Percentiles rank a stretch among this genome's conserved stretches.
Conservation (phyloP, 2,888 invertebrate genomes). For the Drosophila borborema region DNA sequence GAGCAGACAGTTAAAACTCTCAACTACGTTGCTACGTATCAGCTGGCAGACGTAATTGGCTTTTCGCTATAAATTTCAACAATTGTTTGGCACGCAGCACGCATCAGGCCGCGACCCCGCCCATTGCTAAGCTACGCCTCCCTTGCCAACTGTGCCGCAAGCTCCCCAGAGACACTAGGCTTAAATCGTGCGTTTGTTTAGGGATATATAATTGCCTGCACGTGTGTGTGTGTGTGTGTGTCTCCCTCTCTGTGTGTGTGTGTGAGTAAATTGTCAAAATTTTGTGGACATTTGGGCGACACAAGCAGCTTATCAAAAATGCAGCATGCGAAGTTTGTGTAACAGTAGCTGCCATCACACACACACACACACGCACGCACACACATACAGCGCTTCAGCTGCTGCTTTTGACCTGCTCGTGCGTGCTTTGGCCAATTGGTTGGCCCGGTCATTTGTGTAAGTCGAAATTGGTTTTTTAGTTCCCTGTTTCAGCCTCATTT, state of each 20-base stretch:
- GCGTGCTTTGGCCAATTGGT: slow-evolving; percentile 61
- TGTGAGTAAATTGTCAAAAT: slow-evolving; percentile 59
- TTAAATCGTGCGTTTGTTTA: slow-evolving; percentile 24
- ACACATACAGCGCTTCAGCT: neutral
- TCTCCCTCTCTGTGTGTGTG: neutral
- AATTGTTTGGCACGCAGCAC: slow-evolving; percentile 62
- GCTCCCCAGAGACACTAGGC: slow-evolving; percentile 20
- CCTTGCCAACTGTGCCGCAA: neutral
- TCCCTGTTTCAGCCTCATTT: slow-evolving; percentile 47
- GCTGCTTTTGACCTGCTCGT: slow-evolving; percentile 45
- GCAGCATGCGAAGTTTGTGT: slow-evolving; percentile 57
- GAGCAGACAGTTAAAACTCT: slow-evolving; percentile 35
- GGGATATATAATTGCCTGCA: slow-evolving; percentile 1
- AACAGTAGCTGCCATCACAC: slow-evolving; percentile 28
- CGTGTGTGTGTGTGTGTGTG: slow-evolving; percentile 1
- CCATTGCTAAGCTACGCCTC: neutral
- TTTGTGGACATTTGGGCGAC: slow-evolving; percentile 48
- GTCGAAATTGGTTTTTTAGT: slow-evolving; percentile 30
- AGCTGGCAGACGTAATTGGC: slow-evolving; percentile 60
- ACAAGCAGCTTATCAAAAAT: slow-evolving; percentile 68
- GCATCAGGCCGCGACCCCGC: slow-evolving; percentile 21
- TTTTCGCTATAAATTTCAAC: slow-evolving; percentile 67
- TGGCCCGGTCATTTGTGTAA: slow-evolving; percentile 35
- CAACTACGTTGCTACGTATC: slow-evolving; percentile 28
- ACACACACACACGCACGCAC: neutral